phyloP scores from a whole-genome alignment of 1,140 invertebrate genomes.

The Radopholus similis region DNA sequence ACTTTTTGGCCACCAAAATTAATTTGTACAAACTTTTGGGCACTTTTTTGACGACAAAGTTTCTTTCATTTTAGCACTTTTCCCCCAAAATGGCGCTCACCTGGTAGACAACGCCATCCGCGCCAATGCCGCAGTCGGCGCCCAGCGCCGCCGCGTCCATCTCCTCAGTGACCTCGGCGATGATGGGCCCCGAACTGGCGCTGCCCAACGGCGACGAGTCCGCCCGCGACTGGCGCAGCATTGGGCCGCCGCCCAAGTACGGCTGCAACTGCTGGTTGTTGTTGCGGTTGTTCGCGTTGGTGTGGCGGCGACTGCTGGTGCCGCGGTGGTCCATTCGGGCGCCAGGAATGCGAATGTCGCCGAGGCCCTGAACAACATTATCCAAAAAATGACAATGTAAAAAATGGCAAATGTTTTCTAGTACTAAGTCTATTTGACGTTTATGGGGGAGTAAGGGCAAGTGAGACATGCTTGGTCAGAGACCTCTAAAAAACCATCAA shows the following conservation, averaged over 20 bases:
- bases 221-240: neutral
- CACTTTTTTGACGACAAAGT: too few species aligned
- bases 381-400: neutral
- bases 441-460: neutral
- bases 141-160: constrained; percentile 24
- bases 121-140: neutral
- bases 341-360: neutral
- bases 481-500: neutral
- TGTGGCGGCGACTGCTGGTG: neutral
- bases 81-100: neutral
- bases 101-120: neutral
- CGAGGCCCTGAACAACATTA: neutral
- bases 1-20: neutral
- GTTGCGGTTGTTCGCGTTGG: neutral
- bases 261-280: neutral
- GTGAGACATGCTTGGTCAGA: neutral
- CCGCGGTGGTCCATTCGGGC: neutral
- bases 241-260: neutral
- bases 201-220: neutral
- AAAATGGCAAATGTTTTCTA: too few species aligned
- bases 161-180: constrained; percentile 56
- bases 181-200: constrained; percentile 42
- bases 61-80: too few species aligned
- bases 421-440: too few species aligned
- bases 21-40: neutral